Percentiles rank a stretch among this genome's conserved stretches.
phyloP scores from a whole-genome alignment of 2,888 invertebrate genomes.

The Andrena chrysosceles region DNA sequence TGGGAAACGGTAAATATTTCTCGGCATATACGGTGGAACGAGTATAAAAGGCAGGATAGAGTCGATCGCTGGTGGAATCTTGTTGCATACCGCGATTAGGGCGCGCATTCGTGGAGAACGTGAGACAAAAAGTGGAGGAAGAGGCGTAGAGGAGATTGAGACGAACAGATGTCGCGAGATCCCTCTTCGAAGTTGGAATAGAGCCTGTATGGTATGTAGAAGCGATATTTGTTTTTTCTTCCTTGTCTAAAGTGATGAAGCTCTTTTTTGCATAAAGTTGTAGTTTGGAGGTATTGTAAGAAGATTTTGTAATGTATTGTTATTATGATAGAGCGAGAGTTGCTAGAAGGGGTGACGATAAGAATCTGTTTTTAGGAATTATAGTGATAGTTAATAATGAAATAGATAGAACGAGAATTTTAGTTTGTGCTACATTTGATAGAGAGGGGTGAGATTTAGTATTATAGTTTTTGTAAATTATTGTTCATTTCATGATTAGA shows the following conservation, averaged over 20 bases:
- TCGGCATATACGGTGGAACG: conserved; percentile 57
- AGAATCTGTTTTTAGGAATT: neutral
- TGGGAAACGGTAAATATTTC: conserved; percentile 76
- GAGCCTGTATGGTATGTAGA: conserved; percentile 52
- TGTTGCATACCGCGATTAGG: conserved; percentile 60
- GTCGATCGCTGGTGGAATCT: conserved; percentile 60
- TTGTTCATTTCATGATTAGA: too few species aligned
- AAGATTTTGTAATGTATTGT: too few species aligned
- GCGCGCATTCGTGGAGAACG: conserved; percentile 33
- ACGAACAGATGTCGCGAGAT: conserved; percentile 1
- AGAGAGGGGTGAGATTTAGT: too few species aligned
- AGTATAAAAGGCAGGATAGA: conserved; percentile 61
- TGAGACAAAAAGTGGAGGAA: neutral
- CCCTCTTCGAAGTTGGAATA: conserved; percentile 43
- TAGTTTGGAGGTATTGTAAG: too few species aligned
- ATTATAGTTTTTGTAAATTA: too few species aligned
- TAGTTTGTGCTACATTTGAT: too few species aligned
- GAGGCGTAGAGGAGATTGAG: neutral
- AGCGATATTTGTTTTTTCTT: conserved; percentile 10
- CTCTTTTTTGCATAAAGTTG: too few species aligned
- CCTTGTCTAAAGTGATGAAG: too few species aligned
- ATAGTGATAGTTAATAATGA: too few species aligned
- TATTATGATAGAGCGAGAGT: neutral
- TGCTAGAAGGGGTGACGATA: neutral
- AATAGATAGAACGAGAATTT: too few species aligned